These are phyloP conservation scores for Eupithecia tripunctaria DNA, from an alignment of 2,888 invertebrate genomes.

Conservation along the genomic window DNA sequence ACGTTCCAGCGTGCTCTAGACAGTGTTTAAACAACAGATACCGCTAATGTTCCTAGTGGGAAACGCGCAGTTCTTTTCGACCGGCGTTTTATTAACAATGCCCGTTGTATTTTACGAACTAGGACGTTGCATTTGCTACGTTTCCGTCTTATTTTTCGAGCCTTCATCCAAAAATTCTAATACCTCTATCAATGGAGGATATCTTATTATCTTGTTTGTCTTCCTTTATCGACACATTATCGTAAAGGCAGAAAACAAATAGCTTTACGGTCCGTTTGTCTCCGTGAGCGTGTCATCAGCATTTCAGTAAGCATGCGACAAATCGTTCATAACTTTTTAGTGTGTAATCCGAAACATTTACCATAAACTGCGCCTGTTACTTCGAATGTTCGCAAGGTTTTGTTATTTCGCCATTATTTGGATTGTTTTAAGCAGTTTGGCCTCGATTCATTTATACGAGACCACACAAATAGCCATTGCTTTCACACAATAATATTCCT, in stretches of 20 bases:
- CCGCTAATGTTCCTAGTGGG: constrained; percentile 67
- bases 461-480: constrained; percentile 36
- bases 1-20: constrained; percentile 51
- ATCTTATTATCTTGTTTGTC: constrained; percentile 22
- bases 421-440: constrained; percentile 31
- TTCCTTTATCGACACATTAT: constrained; percentile 58
- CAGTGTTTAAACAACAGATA: constrained; percentile 66
- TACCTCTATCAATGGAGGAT: constrained; percentile 4
- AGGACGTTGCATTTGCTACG: constrained; percentile 26
- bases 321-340: constrained; percentile 33
- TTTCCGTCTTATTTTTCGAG: constrained; percentile 36
- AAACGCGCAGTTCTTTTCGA: constrained; percentile 57
- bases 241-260: constrained; percentile 64
- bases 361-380: constrained; percentile 31
- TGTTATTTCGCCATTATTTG: constrained; percentile 33
- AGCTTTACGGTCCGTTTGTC: constrained; percentile 66
- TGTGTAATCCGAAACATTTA: constrained; percentile 29
- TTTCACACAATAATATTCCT: constrained; percentile 14
- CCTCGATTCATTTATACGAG: constrained; percentile 31
- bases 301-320: constrained; percentile 27
- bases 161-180: neutral
- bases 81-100: constrained; percentile 48
- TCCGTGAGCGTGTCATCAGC: constrained; percentile 49
- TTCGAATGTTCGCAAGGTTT: constrained; percentile 2
- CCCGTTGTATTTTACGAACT: constrained; percentile 46